phyloP scores from a whole-genome alignment of 23 tunicate genomes.

The Trididemnum miniatum region DNA sequence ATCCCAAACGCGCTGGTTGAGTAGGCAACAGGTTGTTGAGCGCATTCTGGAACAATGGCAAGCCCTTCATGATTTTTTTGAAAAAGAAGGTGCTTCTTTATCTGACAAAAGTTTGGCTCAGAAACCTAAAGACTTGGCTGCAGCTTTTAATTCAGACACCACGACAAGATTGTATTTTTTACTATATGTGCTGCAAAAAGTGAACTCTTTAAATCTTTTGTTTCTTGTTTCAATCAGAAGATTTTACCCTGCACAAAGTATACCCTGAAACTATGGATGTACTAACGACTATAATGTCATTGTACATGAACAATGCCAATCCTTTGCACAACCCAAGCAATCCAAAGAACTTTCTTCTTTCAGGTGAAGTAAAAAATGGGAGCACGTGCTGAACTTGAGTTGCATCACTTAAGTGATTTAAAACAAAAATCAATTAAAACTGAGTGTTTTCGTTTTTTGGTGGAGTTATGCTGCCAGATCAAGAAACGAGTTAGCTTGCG shows the following conservation, averaged over 20 bases:
- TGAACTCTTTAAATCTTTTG: constrained; percentile 10
- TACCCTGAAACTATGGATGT: constrained; percentile 23
- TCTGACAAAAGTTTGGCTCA: constrained; percentile 26
- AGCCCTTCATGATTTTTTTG: background rate
- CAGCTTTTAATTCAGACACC: constrained; percentile 28
- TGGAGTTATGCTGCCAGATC: constrained; percentile 37
- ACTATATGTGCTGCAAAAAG: constrained; percentile 33
- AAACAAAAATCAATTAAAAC: constrained; percentile 19
- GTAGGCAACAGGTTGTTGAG: constrained; percentile 9
- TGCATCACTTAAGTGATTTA: constrained; percentile 15
- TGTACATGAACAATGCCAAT: constrained; percentile 26
- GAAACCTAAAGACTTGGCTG: constrained; percentile 29
- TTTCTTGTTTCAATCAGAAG: constrained; percentile 38
- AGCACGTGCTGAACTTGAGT: constrained; percentile 34
- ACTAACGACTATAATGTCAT: constrained; percentile 31
- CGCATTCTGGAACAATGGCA: background rate
- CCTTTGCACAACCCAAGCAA: constrained; percentile 34
- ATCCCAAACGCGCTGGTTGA: background rate
- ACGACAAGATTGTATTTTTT: constrained; percentile 26
- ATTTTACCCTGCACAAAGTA: constrained; percentile 36
- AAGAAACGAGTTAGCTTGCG: constrained; percentile 35
- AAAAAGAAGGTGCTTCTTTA: constrained; percentile 32
- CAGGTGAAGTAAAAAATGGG: constrained; percentile 27
- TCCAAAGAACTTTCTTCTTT: constrained; percentile 19
- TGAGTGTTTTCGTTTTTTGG: constrained; percentile 31